Conservation (phyloP, 1,140 invertebrate genomes). For the Hesperophylax magnus region DNA sequence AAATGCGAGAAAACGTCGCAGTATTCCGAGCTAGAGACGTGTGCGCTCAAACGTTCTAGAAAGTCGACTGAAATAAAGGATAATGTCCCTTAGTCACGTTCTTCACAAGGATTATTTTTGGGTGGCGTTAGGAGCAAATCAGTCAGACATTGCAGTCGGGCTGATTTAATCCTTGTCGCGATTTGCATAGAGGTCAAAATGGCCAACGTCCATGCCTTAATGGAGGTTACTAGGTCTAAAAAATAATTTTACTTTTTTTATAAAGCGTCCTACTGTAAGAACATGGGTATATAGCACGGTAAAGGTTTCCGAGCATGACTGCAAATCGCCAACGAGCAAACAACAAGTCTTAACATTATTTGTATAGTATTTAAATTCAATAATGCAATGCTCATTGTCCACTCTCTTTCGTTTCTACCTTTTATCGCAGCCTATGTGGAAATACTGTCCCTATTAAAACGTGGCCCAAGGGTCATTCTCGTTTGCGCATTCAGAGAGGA, state of each 20-base stretch:
- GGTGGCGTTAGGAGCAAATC: not conserved
- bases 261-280: too few species aligned
- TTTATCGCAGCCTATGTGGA: not conserved
- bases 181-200: not conserved
- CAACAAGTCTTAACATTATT: too few species aligned
- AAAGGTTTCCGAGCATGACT: too few species aligned
- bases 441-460: conserved; percentile 11
- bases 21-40: not conserved
- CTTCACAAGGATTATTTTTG: not conserved
- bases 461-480: conserved; percentile 15
- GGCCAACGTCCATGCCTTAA: not conserved
- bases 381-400: too few species aligned
- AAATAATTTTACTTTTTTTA: too few species aligned
- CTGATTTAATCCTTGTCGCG: not conserved
- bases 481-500: not conserved
- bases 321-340: too few species aligned
- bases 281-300: too few species aligned
- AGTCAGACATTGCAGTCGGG: not conserved
- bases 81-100: not conserved
- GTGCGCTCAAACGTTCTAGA: not conserved
- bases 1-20: conserved; percentile 21
- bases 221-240: too few species aligned
- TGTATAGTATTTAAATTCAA: too few species aligned
- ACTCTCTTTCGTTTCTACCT: too few species aligned
- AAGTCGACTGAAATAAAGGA: not conserved